Base-by-base conservation (phyloP, 1,140 invertebrate species). In the Rhagoletis zephyria region DNA sequence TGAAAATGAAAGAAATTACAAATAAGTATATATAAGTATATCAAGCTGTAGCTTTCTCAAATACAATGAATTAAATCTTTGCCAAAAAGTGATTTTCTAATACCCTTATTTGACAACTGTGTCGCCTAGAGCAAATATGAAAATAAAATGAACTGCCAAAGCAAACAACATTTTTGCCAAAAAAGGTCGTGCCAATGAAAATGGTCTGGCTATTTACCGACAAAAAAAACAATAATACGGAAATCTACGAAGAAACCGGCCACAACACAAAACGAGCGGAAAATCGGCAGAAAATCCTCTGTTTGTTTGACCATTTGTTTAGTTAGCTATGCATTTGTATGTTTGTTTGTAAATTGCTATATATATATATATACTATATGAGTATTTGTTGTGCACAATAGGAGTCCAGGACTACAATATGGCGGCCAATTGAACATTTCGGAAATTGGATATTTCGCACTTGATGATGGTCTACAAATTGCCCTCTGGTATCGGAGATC, bases 351-450 rank as follows among this genome's bases (percentile, higher is more conserved):
- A 67, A 9, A 67, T 74, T 6, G 42, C n/a, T 48, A 45, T 16
- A 74, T 4, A 1, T 51, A 19, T 77, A 51, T 51, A n/a, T 48
- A 45, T 70, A n/a, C 16, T 10, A 51, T n/a, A 51, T n/a, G n/a
- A 85, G 12, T 85, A 63, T 42, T 85, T 85, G 81, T 40, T 85
- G 30, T 63, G 48, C 61, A 87, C 14, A 64, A 63, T 87, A 93
- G 92, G 92, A 95, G 93, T 91, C 94, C 94, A 7, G 93, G 94
- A 70, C 93, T 93, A 88, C 92, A 91, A 63, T 94, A 94, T 88
- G 93, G 94, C 65, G 94, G 94, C 30, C 88, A 90, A 87, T 88
- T 95, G 61, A 94, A 94, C 90, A 89, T 93, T 6, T 93, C 91
- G 16, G 90, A 92, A 88, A 93, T 94, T 90, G 94, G 94, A 64